Base-by-base conservation (phyloP, 2,888 invertebrate genomes). In the Oligia fasciuncula region DNA sequence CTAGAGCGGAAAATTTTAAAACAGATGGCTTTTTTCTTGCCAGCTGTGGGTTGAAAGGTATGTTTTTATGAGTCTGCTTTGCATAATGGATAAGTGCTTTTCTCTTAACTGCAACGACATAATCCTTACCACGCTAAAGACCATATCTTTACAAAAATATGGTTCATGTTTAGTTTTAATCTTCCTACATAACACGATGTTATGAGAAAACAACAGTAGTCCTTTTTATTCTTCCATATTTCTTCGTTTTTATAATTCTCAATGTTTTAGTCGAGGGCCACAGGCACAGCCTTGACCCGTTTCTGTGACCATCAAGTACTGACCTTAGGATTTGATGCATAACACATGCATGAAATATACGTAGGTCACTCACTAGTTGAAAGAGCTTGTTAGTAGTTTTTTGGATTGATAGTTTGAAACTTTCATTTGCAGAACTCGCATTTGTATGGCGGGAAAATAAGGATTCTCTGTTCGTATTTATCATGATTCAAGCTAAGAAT, bases 291-390 rank as follows among this genome's bases (percentile, higher is more conserved):
- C 76, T 73, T 66, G 76, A 29, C 43, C 69, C 49, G 19, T 81
- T 85, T 81, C 35, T 43, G 65, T 67, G 23, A n/a, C 40, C 49
- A 77, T 74, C n/a, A 35, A 60, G 46, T 23, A 63, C 65, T 85
- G 73, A 77, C 76, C 77, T 76, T 35, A 51, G 66, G 17, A 66
- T 65, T 57, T 11, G 17, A 66, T 60, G 49, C 4, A 35, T n/a
- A 14, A n/a, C 19, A 57, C 0, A 62, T 23, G 49, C 19, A 66
- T 75, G 23, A 57, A 35, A 82, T 49, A 49, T 74, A 0, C 5
- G 9, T 65, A 49, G 46, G 35, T 57, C 54, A 73, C 8, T 40
- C 23, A 49, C n/a, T 3, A n/a, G 35, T 49, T 46, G 23, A 6
- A 54, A 49, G 40, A 11, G 9, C 5, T 23, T 57, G 19, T 29